A percentile compares a stretch with the other conserved stretches of the same genome.
These are phyloP conservation scores for Furnarius figulus DNA, from an alignment of 2,113 vertebrate species.

Conservation along the genomic window DNA sequence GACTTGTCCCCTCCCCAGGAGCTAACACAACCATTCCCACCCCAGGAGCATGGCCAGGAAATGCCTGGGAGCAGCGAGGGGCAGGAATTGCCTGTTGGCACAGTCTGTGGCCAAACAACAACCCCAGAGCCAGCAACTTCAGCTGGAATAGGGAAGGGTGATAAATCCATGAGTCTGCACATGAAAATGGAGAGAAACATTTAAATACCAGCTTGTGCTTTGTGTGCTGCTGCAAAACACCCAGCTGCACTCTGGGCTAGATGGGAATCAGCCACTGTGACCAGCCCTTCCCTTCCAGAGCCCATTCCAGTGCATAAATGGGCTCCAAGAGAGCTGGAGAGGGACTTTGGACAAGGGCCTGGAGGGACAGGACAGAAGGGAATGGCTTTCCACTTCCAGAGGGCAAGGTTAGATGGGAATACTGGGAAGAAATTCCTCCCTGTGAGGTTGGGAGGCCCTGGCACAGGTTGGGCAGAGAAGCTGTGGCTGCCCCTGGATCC, in stretches of 20 bases:
- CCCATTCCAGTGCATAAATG: fast-evolving
- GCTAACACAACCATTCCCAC: fast-evolving
- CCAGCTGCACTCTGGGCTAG: fast-evolving
- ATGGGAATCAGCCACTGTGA: background rate
- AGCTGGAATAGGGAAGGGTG: background rate
- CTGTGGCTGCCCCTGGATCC: background rate
- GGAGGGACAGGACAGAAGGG: background rate
- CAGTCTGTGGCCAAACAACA: background rate
- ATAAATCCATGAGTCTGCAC: background rate
- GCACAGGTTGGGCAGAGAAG: background rate
- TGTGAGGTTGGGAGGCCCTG: background rate
- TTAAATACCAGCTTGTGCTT: fast-evolving
- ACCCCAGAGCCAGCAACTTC: background rate
- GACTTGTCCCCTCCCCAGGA: background rate
- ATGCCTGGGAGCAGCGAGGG: background rate
- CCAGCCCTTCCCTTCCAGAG: background rate
- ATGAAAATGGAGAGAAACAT: background rate
- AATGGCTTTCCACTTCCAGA: background rate
- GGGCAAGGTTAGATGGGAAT: background rate
- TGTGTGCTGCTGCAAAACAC: too few relatives aligned
- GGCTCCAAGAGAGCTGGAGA: background rate
- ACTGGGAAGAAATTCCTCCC: background rate
- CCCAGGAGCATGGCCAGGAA: fast-evolving
- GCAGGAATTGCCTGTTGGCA: background rate
- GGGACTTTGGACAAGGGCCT: background rate